Evolutionary conservation across 2,113 vertebrate genomes (phyloP).

Genomic region (Hypocryptadius cinnamomeus): DNA sequence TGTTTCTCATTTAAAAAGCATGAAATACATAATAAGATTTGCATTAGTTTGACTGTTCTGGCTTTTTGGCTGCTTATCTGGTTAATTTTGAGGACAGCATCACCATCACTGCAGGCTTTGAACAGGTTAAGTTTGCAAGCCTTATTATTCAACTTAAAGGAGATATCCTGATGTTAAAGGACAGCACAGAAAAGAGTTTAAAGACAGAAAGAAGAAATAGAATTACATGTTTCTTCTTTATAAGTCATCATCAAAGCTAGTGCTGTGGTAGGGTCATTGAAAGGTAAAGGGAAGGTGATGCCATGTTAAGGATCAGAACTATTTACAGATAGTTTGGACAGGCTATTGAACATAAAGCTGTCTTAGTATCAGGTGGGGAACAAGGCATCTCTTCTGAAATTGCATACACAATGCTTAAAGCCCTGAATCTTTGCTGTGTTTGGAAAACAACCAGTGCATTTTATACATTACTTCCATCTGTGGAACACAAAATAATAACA

Average conservation of each 20-base stretch:
- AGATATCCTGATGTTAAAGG: not conserved
- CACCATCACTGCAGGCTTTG: not conserved
- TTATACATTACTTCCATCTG: conserved; percentile 26
- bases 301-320: not conserved
- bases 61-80: not conserved
- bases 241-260: not conserved
- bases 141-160: not conserved
- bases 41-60: not conserved
- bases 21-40: not conserved
- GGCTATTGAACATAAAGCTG: not conserved
- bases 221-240: not conserved
- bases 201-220: not conserved
- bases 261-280: not conserved
- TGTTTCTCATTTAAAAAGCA: not conserved
- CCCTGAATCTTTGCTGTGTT: not conserved
- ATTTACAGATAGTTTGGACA: not conserved
- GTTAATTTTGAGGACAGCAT: not conserved
- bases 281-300: not conserved
- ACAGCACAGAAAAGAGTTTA: not conserved
- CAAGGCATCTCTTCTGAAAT: not conserved
- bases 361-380: not conserved
- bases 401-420: not conserved
- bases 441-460: not conserved
- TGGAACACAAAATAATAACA: not conserved
- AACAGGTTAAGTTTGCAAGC: not conserved